A percentile compares a stretch with the other conserved stretches of the same genome.
Conservation (phyloP, 1,140 invertebrate genomes). For the Acromyrmex charruanus region DNA sequence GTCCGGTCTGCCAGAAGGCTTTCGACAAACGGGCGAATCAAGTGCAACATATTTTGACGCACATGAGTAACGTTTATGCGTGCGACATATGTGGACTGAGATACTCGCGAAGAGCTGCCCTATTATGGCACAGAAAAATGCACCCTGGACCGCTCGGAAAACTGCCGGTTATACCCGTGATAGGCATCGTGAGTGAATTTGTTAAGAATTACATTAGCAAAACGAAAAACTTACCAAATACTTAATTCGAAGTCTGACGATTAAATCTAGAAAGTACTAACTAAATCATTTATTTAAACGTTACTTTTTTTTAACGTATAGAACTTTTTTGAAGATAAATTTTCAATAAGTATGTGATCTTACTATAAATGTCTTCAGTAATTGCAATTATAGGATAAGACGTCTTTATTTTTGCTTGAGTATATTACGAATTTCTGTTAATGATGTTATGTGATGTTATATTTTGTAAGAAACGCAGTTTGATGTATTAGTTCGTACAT, state of each 20-base stretch:
- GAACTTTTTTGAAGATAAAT: constrained; percentile 19
- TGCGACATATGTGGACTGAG: constrained; percentile 42
- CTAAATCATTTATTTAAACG: neutral
- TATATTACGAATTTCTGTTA: constrained; percentile 31
- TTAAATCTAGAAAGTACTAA: neutral
- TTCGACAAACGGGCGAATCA: constrained; percentile 38
- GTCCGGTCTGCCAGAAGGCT: constrained; percentile 35
- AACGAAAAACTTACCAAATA: constrained; percentile 13
- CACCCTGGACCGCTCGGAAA: constrained; percentile 34
- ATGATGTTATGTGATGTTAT: constrained; percentile 32
- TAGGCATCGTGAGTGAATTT: constrained; percentile 36
- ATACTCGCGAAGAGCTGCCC: constrained; percentile 10
- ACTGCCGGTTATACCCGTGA: constrained; percentile 39
- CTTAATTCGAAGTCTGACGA: neutral
- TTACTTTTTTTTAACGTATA: neutral
- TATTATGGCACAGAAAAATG: constrained; percentile 36
- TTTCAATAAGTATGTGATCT: neutral
- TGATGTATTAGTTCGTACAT: constrained; percentile 14
- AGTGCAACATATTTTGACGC: constrained; percentile 43
- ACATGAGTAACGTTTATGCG: constrained; percentile 42
- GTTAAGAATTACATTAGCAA: constrained; percentile 48
- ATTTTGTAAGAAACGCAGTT: constrained; percentile 28
- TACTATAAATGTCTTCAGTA: constrained; percentile 28
- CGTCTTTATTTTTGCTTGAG: constrained; percentile 7
- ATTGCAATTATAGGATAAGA: constrained; percentile 33